Evolutionary conservation across 2,888 invertebrate genomes (phyloP), one percentile per base, ranked within the genome.

Genomic region (Vesta saturnalis): DNA sequence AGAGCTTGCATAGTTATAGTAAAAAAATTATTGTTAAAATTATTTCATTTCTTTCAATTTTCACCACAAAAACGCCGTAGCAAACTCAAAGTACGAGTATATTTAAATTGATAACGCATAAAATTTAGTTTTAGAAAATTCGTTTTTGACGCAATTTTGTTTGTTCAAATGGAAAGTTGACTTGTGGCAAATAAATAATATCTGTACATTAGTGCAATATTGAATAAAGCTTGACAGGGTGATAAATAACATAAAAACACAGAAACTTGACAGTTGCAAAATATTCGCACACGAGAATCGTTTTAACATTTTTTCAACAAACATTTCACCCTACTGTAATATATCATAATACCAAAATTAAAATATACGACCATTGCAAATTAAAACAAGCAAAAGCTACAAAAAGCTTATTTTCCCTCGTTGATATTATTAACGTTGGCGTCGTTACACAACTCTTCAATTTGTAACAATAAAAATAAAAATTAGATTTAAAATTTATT

Each of bases 371-470:
- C 61, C 47, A 52, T 22, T 52, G 35, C 54, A 49, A 60, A 62
- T 52, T 69, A 61, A 52, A 68, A 69, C 60, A 60, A 60, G 64
- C 63, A 59, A 58, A 39, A 30, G 67, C 39, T 59, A 69, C 69
- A 69, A 64, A 56, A 64, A 62, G 63, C 58, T n/a, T 54, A 58
- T 63, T 66, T 66, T 62, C 59, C 69, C 69, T 65, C 35, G 69
- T 59, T 60, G 56, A 63, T 60, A 69, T 69, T 69, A 66, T 69
- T 69, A 56, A 61, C 64, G 60, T n/a, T n/a, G n/a, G n/a, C n/a
- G n/a, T 60, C 55, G 65, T 66, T 69, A 69, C 63, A 60, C 35
- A 30, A 46, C 35, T 69, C 69, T 69, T 66, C 69, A 66, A 65
- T 69, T 69, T 66, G 66, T 69, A 55, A 62, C 65, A 59, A 65